A percentile compares a stretch with the other conserved stretches of the same genome.
Evolutionary conservation across 53 echinoderm and acorn worm species (phyloP).

Genomic region (Antedon mediterranea): DNA sequence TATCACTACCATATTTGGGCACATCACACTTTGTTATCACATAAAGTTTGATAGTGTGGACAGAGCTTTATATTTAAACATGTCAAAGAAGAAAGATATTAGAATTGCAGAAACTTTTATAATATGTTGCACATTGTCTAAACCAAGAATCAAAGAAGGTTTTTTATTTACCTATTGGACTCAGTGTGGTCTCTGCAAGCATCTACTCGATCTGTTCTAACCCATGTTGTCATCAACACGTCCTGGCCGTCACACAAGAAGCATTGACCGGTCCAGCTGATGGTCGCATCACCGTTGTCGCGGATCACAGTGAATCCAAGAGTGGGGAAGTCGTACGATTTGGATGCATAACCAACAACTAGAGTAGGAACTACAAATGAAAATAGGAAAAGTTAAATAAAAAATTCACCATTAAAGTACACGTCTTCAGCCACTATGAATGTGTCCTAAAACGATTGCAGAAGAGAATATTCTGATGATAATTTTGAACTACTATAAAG

Average conservation of each 20-base stretch:
- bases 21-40: too few species aligned
- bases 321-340: constrained; percentile 56
- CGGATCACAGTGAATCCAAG: constrained; percentile 84
- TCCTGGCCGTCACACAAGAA: constrained; percentile 72
- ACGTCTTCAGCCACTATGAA: too few species aligned
- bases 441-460: too few species aligned
- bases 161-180: constrained; percentile 47
- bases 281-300: constrained; percentile 63
- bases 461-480: too few species aligned
- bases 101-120: too few species aligned
- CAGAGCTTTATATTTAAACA: too few species aligned
- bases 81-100: too few species aligned
- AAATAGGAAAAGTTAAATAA: too few species aligned
- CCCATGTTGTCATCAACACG: constrained; percentile 85
- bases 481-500: too few species aligned
- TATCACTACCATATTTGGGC: too few species aligned
- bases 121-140: neutral
- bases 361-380: constrained; percentile 53
- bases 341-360: constrained; percentile 73
- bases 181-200: constrained; percentile 37
- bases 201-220: constrained; percentile 55
- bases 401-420: too few species aligned
- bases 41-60: too few species aligned
- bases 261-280: constrained; percentile 97
- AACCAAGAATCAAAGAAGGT: neutral